Evolutionary conservation across 1,140 invertebrate genomes (phyloP), one percentile per base, ranked within the genome.

Genomic region (Planococcus citri): DNA sequence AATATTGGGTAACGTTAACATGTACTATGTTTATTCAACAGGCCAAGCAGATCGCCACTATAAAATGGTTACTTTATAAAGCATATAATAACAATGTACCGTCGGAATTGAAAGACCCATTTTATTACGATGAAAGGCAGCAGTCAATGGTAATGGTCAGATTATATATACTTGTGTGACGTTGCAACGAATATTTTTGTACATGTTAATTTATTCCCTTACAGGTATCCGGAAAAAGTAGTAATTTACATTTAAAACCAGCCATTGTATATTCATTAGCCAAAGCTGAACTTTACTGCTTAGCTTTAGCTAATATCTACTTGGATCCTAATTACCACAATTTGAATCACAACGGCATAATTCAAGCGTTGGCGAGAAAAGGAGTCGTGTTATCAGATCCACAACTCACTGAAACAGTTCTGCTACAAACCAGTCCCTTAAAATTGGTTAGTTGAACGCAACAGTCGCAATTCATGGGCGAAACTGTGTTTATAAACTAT

Each of bases 61-160:
- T 98, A 75, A 92, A 94, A 87, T 98, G 95, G 95, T 86, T 98
- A 73, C 83, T 98, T 69, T 91, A 92, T 74, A 97, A 97, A 82
- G 92, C 95, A 71, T 97, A 94, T 83, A 94, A 94, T 81, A 93
- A 94, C 82, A 88, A 90, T 78, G 90, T 97, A 76, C 95, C 95
- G 74, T 88, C 94, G 76, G 94, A 97, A 78, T 84, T 97, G 29
- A 85, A 85, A 75, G 93, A 97, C 78, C 94, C 94, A 68, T 97
- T 96, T 80, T 97, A 97, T 80, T 85, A 88, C 77, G 94, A 97
- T 84, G 25, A 64, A 25, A 24, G 60, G 25, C 60, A 64, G 60
- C 60, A 64, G 20, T 27, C 41, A n/a, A 51, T 51, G 41, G 41
- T 51, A 51, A 51, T 9, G 41, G 2, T 6, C 17, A 51, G 17